Percentiles rank a stretch among this genome's conserved stretches.
phyloP scores from a whole-genome alignment of 2,797 vertebrate species.

The Oreochromis grahami region DNA sequence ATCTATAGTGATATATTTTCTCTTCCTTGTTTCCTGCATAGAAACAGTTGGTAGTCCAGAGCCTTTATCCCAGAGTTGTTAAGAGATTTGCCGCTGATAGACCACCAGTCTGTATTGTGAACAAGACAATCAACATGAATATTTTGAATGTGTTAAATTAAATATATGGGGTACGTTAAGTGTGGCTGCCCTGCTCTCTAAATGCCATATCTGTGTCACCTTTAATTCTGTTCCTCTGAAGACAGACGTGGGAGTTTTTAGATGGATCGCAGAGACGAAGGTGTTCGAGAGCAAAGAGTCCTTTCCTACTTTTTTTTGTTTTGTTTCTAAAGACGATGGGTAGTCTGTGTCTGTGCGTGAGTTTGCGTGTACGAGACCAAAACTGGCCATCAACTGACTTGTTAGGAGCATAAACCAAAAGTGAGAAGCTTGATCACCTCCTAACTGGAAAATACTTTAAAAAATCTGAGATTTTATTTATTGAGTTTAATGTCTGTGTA shows the following conservation, averaged over 20 bases:
- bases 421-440: conserved; percentile 36
- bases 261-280: neutral
- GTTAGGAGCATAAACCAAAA: conserved; percentile 51
- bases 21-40: neutral
- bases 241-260: neutral
- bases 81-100: conserved; percentile 21
- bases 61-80: conserved; percentile 37
- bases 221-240: neutral
- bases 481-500: conserved; percentile 76
- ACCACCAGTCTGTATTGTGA: conserved; percentile 20
- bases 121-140: conserved; percentile 49
- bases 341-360: neutral
- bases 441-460: conserved; percentile 45
- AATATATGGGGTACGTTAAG: conserved; percentile 31
- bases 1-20: neutral
- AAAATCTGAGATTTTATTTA: conserved; percentile 77
- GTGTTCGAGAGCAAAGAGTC: neutral
- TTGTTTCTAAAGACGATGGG: neutral
- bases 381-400: conserved; percentile 21
- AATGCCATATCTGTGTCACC: neutral
- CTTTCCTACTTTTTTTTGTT: neutral
- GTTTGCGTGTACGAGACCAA: conserved; percentile 26
- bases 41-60: conserved; percentile 10
- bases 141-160: conserved; percentile 32
- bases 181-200: neutral